phyloP scores from a whole-genome alignment of 2,797 vertebrate genomes.

The Anguilla pacifica region DNA sequence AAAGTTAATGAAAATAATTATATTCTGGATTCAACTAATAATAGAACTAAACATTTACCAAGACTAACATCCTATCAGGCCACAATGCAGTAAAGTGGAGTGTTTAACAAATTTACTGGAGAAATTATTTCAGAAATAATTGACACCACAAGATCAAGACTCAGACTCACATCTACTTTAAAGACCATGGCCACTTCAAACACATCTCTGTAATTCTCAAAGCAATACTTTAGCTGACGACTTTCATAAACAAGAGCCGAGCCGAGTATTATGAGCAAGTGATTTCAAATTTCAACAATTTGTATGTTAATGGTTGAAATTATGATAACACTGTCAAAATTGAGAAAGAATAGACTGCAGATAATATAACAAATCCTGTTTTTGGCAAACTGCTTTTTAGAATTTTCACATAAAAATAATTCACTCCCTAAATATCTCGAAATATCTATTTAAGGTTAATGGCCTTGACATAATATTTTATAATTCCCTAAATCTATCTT shows the following conservation, averaged over 20 bases:
- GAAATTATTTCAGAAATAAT: not conserved
- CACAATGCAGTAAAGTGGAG: too few species aligned
- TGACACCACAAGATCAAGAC: not conserved
- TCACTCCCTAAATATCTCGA: not conserved
- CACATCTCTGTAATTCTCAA: not conserved
- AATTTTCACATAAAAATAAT: not conserved
- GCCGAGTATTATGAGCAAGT: not conserved
- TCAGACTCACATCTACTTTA: not conserved
- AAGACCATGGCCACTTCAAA: not conserved
- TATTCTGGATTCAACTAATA: too few species aligned
- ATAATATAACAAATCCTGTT: constrained; percentile 19
- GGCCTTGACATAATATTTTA: not conserved
- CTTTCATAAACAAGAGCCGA: not conserved
- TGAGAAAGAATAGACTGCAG: constrained; percentile 5
- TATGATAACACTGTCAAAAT: constrained; percentile 21
- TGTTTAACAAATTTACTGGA: too few species aligned
- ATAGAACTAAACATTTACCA: too few species aligned
- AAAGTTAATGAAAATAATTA: too few species aligned
- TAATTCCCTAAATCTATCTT: not conserved
- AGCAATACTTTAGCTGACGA: not conserved
- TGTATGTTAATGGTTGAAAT: not conserved
- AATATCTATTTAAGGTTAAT: constrained; percentile 1
- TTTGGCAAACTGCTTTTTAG: constrained; percentile 22
- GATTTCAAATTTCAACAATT: not conserved
- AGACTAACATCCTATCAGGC: too few species aligned